A percentile compares a stretch with the other conserved stretches of the same genome.
phyloP scores from a whole-genome alignment of 2,797 vertebrate species.

The Muscicapa comitata region DNA sequence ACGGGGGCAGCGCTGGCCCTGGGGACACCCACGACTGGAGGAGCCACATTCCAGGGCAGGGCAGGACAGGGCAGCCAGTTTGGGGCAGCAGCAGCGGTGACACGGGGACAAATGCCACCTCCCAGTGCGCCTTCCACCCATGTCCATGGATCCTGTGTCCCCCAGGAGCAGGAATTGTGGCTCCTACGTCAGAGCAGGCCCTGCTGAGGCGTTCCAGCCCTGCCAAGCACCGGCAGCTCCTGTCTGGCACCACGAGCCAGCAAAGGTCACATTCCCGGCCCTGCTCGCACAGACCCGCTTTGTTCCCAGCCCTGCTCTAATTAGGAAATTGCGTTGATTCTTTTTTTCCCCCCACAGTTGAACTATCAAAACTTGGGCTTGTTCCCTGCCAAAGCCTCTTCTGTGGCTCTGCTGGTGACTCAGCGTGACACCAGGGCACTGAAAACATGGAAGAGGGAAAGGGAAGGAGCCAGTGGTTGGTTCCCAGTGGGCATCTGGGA shows the following conservation, averaged over 20 bases:
- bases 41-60: background rate
- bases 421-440: background rate
- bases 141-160: accelerated
- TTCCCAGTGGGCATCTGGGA: accelerated
- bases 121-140: background rate
- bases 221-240: conserved; percentile 27
- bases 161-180: background rate
- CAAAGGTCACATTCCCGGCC: conserved; percentile 45
- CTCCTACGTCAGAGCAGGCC: background rate
- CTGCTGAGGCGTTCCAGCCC: background rate
- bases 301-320: background rate
- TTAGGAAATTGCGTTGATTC: background rate
- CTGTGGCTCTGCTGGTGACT: background rate
- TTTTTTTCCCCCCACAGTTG: background rate
- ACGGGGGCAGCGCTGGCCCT: accelerated
- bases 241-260: background rate
- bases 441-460: background rate
- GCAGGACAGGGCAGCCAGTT: background rate
- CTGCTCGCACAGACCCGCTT: conserved; percentile 13
- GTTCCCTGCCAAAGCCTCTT: conserved; percentile 5
- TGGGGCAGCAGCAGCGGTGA: accelerated
- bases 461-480: background rate
- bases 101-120: accelerated
- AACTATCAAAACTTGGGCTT: background rate
- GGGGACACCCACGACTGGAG: background rate